Base-by-base conservation (phyloP, 2,113 vertebrate genomes). In the Microcebus jonahi region DNA sequence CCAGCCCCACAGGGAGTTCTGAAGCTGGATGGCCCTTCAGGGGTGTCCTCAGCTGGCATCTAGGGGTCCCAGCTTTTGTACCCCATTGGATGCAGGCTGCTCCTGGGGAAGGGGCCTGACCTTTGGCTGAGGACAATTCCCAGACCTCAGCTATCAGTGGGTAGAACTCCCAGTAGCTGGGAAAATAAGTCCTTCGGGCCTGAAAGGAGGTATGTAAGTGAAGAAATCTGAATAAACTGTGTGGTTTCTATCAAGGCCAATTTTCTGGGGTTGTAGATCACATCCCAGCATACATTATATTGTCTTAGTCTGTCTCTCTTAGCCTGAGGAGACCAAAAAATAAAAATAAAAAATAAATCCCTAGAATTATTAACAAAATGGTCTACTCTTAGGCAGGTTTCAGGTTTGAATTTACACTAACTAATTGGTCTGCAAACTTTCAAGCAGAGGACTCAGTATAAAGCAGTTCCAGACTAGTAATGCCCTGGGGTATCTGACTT, bases 401-500 rank as follows among this genome's bases (percentile, higher is more conserved):
- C 18, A 25, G 65, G 71, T 88, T 95, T 91, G 65, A 88, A 91
- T 91, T 75, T 34, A 55, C 34, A 50, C n/a, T 31, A 29, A 71
- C 90, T 89, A 91, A 80, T 70, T 95, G 77, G 71, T 50, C 31
- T 89, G 20, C 67, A 79, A 95, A 63, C 27, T 89, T 59, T 18
- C 21, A 91, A 88, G 57, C 45, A 63, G 63, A 83, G 57, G n/a
- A 87, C 71, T 91, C 8, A 5, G 27, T 29, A 39, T 76, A 92
- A 81, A 87, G 53, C 67, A 83, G 63, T n/a, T 39, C 21, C 27
- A 83, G 42, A 57, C 65, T 29, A 39, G 3, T 13, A 25, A 88
- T 14, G 53, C 31, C 25, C 91, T 63, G 18, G 45, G 67, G 71
- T 71, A 27, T 59, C 34, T 23, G 42, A 45, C 79, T 65, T 88